These are phyloP conservation scores for Halictus quadricinctus DNA, from an alignment of 2,888 invertebrate genomes.

Conservation along the genomic window DNA sequence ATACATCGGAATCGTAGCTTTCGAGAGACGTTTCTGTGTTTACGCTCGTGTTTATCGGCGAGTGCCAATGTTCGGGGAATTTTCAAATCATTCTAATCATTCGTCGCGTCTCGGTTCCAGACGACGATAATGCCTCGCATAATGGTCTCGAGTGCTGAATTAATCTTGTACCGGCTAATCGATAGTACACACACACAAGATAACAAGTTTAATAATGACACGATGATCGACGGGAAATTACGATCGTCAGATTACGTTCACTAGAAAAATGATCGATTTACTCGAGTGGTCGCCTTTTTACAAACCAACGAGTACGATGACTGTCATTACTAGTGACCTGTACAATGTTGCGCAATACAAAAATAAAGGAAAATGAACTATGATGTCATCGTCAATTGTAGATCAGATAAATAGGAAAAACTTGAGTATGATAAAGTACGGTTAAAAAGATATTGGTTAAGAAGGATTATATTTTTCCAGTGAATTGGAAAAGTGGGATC, in stretches of 20 bases:
- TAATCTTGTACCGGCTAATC: background rate
- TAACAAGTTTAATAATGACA: background rate
- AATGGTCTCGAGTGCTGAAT: background rate
- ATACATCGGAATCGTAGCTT: background rate
- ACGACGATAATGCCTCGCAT: background rate
- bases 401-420: background rate
- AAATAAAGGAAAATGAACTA: background rate
- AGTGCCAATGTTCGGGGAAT: background rate
- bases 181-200: background rate
- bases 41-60: background rate
- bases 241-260: background rate
- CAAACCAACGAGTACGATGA: background rate
- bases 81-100: background rate
- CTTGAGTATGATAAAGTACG: no score
- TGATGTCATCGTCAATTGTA: background rate
- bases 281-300: background rate
- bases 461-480: background rate
- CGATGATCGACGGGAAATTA: background rate
- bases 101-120: background rate
- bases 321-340: background rate
- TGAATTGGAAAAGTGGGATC: background rate
- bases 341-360: background rate
- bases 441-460: background rate
- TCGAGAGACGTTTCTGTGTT: background rate
- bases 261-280: background rate